Base-by-base conservation (phyloP, 2,797 vertebrate species). In the Agapornis canus region DNA sequence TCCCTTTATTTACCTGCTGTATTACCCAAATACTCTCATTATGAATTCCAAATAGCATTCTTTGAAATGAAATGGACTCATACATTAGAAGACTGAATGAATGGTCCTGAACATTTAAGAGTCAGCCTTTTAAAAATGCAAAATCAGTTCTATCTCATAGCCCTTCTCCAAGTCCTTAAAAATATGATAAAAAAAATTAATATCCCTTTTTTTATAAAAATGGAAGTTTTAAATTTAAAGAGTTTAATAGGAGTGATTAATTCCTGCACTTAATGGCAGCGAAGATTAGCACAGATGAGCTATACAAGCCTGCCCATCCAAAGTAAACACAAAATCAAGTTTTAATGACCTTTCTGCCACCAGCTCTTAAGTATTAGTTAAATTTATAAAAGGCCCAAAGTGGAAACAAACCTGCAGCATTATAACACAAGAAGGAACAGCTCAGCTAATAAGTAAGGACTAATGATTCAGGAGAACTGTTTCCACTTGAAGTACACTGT, bases 1-100 rank as follows among this genome's bases (percentile, higher is more conserved):
- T 94, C 63, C 89, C 77, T 86, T 86, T 89, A 48, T 92, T 94
- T 95, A 94, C 71, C 49, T 91, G 85, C 21, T 92, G 22, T 77
- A 80, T 90, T 96, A 69, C 32, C 35, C 59, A 94, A 97, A 92
- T 51, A 82, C 17, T 56, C 49, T 71, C 64, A 75, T 91, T 78
- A 70, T n/a, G 82, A 18, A 63, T 35, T n/a, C 57, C 68, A 96
- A 92, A 89, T 4, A 87, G 25, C 48, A 52, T 1, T 16, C 71
- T 95, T 92, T 87, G 71, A 95, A 96, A 95, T 80, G 25, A 69
- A 81, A 73, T 47, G 47, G 31, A 86, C 26, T 80, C 1, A 3
- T 75, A 77, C 23, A 39, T 71, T 78, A 70, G 42, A 79, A 71
- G 29, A 79, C 0, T 63, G 59, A 64, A 85, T 9, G 13, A 7